Base-by-base conservation (phyloP, 1,140 invertebrate genomes). In the Oedothorax gibbosus region DNA sequence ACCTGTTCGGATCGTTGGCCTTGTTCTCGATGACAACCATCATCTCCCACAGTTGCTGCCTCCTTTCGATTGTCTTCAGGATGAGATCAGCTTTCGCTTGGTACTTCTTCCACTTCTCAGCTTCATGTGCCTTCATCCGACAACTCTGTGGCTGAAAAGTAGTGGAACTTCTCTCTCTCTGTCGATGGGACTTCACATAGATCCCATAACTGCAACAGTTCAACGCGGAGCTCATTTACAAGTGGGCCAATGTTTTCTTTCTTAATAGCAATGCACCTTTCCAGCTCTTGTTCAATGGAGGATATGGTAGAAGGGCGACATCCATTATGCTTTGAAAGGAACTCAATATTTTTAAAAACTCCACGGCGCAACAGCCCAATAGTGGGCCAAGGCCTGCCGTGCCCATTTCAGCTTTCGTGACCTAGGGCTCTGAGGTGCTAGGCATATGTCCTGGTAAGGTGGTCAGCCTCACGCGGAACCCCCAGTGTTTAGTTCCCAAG, bases 91-190 rank as follows among this genome's bases (percentile, higher is more conserved):
- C 93, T 0, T 92, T 90, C 83, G 93, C 91, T 88, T 95, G 94
- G 88, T 92, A 94, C 20, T 91, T 91, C 77, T 92, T 92, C 49
- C 95, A 90, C 88, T 93, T 93, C 57, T 93, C 90, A 11, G 93
- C 87, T 88, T 96, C 95, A 89, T 96, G 94, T 7, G 93, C 87
- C 90, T 88, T 96, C 95, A 54, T 93, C 94, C 88, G 92, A 95
- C n/a, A 51, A 18, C 83, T 93, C 91, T 81, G 92, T 91, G 86
- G 89, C 90, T 85, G 91, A 93, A 76, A 21, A 72, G 72, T 92
- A 91, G 5, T 90, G 88, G 89, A 96, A 96, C 56, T 91, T 89
- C n/a, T 92, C 91, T n/a, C 93, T 90, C 86, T 95, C 91, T 56
- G 91, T 88, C 72, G 91, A 89, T 57, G 92, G 92, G 87, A 93